Evolutionary conservation across 2,888 invertebrate genomes (phyloP).

Genomic region (Drosophila stalkeri): DNA sequence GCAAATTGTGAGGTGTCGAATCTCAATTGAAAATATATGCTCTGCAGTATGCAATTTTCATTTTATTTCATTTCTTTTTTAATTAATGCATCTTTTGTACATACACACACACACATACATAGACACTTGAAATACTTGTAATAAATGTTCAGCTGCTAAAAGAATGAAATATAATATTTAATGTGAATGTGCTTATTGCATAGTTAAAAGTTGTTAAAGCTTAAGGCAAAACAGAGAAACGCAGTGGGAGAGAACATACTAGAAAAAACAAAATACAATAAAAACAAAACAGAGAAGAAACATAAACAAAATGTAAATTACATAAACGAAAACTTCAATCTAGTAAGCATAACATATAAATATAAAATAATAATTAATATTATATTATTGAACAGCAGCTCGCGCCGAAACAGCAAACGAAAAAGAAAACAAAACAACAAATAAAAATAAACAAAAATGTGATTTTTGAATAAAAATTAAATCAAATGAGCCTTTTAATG

Average conservation of each 20-base stretch:
- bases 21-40: slow-evolving; percentile 2
- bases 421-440: slow-evolving; percentile 19
- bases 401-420: slow-evolving; percentile 52
- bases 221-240: slow-evolving; percentile 51
- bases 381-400: slow-evolving; percentile 59
- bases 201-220: slow-evolving; percentile 74
- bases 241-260: slow-evolving; percentile 1
- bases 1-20: slow-evolving; percentile 42
- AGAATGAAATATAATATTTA: slow-evolving; percentile 30
- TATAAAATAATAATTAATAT: slow-evolving; percentile 39
- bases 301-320: slow-evolving; percentile 69
- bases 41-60: slow-evolving; percentile 5
- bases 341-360: slow-evolving; percentile 53
- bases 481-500: slow-evolving; percentile 49
- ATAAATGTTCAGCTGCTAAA: slow-evolving; percentile 58
- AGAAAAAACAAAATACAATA: neutral
- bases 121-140: slow-evolving; percentile 29
- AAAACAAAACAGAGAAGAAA: slow-evolving; percentile 26
- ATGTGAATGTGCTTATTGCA: slow-evolving; percentile 63
- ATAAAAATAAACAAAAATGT: slow-evolving; percentile 64
- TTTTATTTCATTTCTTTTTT: slow-evolving; percentile 19
- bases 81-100: slow-evolving; percentile 44
- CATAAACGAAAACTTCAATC: slow-evolving; percentile 58
- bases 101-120: slow-evolving; percentile 37
- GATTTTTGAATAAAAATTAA: slow-evolving; percentile 81